Percentiles rank a stretch among this genome's conserved stretches.
phyloP scores from a whole-genome alignment of 2,797 vertebrate genomes.

The Carcharodon carcharias region DNA sequence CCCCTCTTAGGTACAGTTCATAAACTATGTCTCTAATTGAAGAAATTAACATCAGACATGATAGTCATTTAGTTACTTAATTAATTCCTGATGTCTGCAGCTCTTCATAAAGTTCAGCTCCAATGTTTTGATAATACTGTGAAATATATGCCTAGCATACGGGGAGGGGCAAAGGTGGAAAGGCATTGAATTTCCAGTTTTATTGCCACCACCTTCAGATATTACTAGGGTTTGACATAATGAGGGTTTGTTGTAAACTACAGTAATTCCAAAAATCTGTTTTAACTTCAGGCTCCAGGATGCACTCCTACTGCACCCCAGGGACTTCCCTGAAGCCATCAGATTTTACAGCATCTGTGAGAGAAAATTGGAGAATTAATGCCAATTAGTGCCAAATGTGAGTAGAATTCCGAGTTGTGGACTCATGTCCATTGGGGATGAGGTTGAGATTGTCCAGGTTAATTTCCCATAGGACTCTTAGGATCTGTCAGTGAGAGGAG shows the following conservation, averaged over 20 bases:
- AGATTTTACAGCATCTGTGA: slow-evolving; percentile 28
- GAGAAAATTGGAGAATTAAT: slow-evolving; percentile 30
- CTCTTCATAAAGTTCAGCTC: background rate
- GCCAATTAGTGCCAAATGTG: slow-evolving; percentile 36
- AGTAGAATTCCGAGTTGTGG: slow-evolving; percentile 15
- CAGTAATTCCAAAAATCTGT: background rate
- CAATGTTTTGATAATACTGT: background rate
- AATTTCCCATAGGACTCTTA: slow-evolving; percentile 26
- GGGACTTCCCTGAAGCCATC: background rate
- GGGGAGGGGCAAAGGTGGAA: background rate
- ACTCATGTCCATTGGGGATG: background rate
- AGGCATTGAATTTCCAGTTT: background rate
- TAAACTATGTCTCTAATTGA: background rate
- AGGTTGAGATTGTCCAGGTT: background rate
- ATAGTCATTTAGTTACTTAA: background rate
- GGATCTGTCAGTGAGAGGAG: slow-evolving; percentile 24
- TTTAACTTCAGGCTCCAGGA: background rate
- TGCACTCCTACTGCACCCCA: background rate
- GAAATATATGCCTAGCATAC: too few relatives aligned
- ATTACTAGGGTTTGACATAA: background rate
- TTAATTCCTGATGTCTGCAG: background rate
- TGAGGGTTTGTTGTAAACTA: background rate
- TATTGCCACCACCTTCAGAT: background rate
- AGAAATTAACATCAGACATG: background rate
- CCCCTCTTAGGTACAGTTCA: background rate